These are phyloP conservation scores for Urechis unicinctus DNA, from an alignment of 2,888 invertebrate species.

Conservation along the genomic window DNA sequence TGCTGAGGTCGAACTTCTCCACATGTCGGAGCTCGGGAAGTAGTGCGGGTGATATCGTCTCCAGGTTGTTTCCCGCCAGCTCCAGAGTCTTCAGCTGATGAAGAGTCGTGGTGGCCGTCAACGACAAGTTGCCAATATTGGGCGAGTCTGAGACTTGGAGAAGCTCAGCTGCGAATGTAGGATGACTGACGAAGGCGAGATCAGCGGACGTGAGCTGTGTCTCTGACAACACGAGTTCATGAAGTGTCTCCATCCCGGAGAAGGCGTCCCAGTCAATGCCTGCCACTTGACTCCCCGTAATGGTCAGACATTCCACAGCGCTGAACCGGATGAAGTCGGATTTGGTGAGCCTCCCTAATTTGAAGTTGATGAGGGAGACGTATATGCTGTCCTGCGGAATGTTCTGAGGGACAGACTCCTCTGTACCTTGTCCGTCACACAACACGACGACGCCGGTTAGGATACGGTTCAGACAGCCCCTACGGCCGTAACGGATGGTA, in stretches of 20 bases:
- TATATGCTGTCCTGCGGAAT: slow-evolving; percentile 17
- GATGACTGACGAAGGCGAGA: slow-evolving; percentile 14
- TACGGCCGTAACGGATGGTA: slow-evolving; percentile 7
- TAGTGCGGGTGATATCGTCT: background rate
- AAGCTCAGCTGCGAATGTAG: slow-evolving; percentile 10
- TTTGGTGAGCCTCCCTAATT: slow-evolving; percentile 8
- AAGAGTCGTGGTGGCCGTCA: slow-evolving; percentile 4
- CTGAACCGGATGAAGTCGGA: slow-evolving; percentile 10
- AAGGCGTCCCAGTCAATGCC: slow-evolving; percentile 14
- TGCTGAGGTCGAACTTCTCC: slow-evolving; percentile 14
- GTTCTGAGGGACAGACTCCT: slow-evolving; percentile 12
- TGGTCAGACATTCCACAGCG: slow-evolving; percentile 16
- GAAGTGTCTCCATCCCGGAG: slow-evolving; percentile 12
- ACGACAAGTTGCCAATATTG: slow-evolving; percentile 3
- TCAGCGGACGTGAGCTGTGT: slow-evolving; percentile 8
- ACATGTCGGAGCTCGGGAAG: slow-evolving; percentile 7
- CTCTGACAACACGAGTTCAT: slow-evolving; percentile 13
- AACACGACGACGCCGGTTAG: slow-evolving; percentile 16
- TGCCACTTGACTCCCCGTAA: slow-evolving; percentile 10
- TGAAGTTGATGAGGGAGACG: slow-evolving; percentile 18
- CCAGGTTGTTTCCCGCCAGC: slow-evolving; percentile 9
- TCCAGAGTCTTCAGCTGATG: slow-evolving; percentile 7
- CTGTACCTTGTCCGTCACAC: slow-evolving; percentile 15
- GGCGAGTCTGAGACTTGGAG: slow-evolving; percentile 11
- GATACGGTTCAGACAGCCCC: slow-evolving; percentile 16